Base-by-base conservation (phyloP, 2,797 vertebrate genomes). In the Chanos chanos region DNA sequence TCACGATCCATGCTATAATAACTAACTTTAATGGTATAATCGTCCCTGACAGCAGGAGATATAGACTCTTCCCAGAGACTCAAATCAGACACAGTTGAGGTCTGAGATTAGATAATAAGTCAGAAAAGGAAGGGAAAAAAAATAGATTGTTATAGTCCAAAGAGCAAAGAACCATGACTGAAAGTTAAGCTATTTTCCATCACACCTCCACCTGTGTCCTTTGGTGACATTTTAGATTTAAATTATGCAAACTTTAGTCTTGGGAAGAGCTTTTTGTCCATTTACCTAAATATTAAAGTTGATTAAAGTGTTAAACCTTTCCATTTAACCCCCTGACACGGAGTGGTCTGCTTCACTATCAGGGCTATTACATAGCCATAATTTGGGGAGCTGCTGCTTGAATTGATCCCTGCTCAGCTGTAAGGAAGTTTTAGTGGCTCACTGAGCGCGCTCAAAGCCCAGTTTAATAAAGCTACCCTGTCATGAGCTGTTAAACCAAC, bases 381-480 rank as follows among this genome's bases (percentile, higher is more conserved):
- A 89, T 88, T 89, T 76, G 83, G 78, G 78, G 75, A 76, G 79
- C 77, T 30, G 81, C 77, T 70, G 77, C 70, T 78, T 22, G 64
- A 89, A 89, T 87, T 81, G 87, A 90, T 89, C 88, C 85, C 86
- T 51, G 45, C 73, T 81, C 80, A 72, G 76, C 83, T 76, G 79
- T 89, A 83, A 82, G 82, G 77, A 83, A 81, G 82, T 87, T 89
- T 90, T 90, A 90, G 82, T 85, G 84, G 84, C 77, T 88, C 85
- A 83, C 45, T 85, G 89, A 78, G 88, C 82, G 77, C 74, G 82
- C 80, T 87, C 85, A 89, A 89, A 88, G 86, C 89, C 87, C 89
- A 89, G 88, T 89, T 91, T 91, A 91, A 91, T 91, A 90, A 90
- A 89, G 86, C 83, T 79, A 75, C 79, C 75, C 70, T 75, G 85